Conservation (phyloP, 2,888 invertebrate species). For the Cosmopolites sordidus region DNA sequence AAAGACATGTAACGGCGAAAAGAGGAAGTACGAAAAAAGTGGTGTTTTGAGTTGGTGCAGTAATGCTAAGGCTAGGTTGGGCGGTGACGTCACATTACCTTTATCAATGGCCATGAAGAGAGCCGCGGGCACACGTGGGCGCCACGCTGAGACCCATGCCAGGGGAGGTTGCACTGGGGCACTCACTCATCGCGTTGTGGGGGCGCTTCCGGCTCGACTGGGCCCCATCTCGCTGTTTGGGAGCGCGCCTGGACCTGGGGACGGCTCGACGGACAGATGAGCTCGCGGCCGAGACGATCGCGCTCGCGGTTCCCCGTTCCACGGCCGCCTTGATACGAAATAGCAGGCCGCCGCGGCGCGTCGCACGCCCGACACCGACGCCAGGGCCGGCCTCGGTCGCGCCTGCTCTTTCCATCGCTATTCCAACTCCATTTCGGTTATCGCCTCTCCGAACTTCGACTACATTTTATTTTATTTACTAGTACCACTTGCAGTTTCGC, state of each 20-base stretch:
- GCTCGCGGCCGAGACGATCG: constrained; percentile 21
- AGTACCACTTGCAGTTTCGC: too few relatives aligned
- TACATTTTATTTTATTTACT: too few relatives aligned
- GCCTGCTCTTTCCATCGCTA: neutral
- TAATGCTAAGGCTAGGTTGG: constrained; percentile 19
- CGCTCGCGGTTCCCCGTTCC: constrained; percentile 16
- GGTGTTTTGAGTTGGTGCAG: neutral
- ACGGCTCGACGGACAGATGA: constrained; percentile 23
- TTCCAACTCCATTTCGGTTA: too few relatives aligned
- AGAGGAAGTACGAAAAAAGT: too few relatives aligned
- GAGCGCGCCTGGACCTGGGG: constrained; percentile 25
- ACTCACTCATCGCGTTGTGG: constrained; percentile 24
- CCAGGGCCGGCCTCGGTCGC: constrained; percentile 4
- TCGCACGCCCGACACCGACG: constrained; percentile 9
- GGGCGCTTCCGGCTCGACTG: constrained; percentile 15
- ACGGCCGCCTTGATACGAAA: constrained; percentile 8
- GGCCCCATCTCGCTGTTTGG: constrained; percentile 24
- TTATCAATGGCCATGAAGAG: constrained; percentile 50
- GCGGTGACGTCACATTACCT: constrained; percentile 38
- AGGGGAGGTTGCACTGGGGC: constrained; percentile 24
- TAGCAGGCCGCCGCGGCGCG: constrained; percentile 13
- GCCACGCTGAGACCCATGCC: constrained; percentile 39
- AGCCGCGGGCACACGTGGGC: constrained; percentile 46
- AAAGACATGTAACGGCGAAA: too few relatives aligned
- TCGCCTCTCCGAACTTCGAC: too few relatives aligned